Evolutionary conservation across 2,797 vertebrate genomes (phyloP), one percentile per base, ranked within the genome.

Genomic region (Tangara arthus): DNA sequence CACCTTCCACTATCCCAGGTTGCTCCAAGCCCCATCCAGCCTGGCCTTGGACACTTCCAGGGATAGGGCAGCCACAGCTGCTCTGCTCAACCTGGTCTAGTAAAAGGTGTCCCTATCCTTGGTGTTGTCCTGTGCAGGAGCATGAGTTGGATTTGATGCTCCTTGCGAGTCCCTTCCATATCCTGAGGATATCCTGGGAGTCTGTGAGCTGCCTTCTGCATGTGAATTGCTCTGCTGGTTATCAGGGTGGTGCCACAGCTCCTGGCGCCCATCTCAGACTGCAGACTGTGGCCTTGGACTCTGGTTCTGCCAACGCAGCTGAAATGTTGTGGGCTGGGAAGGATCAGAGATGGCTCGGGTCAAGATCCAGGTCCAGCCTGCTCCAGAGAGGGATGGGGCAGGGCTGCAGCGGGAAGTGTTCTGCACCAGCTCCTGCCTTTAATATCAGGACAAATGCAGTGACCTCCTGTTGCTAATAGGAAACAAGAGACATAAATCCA

Each of bases 281-380:
- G 82, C 41, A 61, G 19, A 89, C 30, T 46, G 16, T 2, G 56
- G 24, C 90, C 84, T 94, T 92, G 92, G 87, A 95, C 77, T 79
- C 84, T 60, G 75, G 32, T 52, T 83, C 68, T 95, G 83, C 85
- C 82, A 60, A 57, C 11, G 0, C n/a, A 34, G 72, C 87, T 79
- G 89, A 57, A 77, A 66, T 7, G 12, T 2, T 10, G 63, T 77
- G 88, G 70, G 85, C 46, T 70, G 70, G 82, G 84, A 81, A 80
- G 5, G 18, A n/a, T 26, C 18, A 35, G 81, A 64, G 82, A 46
- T 1, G 11, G 49, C 65, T 89, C 0, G 0, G 69, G 79, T 91
- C 87, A 89, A 89, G 34, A 75, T 85, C 56, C 69, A 83, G 93
- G 89, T 50, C 16, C 82, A 80, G 64, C 17, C n/a, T 42, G 79